Percentiles rank a stretch among this genome's conserved stretches.
These are phyloP conservation scores for Heliconius nattereri DNA, from an alignment of 1,140 invertebrate species.

Conservation along the genomic window DNA sequence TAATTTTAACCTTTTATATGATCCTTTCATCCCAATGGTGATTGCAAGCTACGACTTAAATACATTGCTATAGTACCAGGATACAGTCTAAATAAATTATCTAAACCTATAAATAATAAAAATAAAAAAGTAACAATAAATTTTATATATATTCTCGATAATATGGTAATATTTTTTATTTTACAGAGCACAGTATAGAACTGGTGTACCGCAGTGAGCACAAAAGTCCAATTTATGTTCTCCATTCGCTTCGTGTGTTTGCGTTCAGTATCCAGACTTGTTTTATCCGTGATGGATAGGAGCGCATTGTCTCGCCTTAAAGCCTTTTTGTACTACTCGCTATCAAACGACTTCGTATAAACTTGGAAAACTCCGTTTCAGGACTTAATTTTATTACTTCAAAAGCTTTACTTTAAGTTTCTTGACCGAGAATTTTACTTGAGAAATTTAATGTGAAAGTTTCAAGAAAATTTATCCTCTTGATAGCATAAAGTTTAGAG, in stretches of 20 bases:
- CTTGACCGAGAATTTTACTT: slow-evolving; percentile 37
- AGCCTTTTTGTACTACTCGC: slow-evolving; percentile 38
- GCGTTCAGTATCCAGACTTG: slow-evolving; percentile 45
- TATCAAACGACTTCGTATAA: slow-evolving; percentile 33
- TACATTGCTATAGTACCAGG: neutral
- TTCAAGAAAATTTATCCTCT: slow-evolving; percentile 37
- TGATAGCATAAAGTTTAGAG: slow-evolving; percentile 28
- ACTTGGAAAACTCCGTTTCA: slow-evolving; percentile 41
- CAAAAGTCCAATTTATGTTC: slow-evolving; percentile 58
- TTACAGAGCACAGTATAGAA: neutral
- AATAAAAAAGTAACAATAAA: neutral
- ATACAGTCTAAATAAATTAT: neutral
- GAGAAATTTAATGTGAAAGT: slow-evolving; percentile 39
- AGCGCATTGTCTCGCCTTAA: slow-evolving; percentile 57
- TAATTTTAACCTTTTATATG: too few species aligned
- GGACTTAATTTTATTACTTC: slow-evolving; percentile 40
- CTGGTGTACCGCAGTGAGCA: slow-evolving; percentile 37
- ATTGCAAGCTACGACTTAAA: neutral
- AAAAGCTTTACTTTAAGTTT: slow-evolving; percentile 41
- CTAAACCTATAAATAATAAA: neutral
- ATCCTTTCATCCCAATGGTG: too few species aligned
- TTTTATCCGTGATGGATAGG: slow-evolving; percentile 64
- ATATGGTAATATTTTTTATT: neutral
- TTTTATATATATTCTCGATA: neutral
- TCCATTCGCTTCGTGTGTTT: slow-evolving; percentile 42